These are phyloP conservation scores for Aspiorhynchus laticeps DNA, from an alignment of 2,113 vertebrate species.

Conservation along the genomic window DNA sequence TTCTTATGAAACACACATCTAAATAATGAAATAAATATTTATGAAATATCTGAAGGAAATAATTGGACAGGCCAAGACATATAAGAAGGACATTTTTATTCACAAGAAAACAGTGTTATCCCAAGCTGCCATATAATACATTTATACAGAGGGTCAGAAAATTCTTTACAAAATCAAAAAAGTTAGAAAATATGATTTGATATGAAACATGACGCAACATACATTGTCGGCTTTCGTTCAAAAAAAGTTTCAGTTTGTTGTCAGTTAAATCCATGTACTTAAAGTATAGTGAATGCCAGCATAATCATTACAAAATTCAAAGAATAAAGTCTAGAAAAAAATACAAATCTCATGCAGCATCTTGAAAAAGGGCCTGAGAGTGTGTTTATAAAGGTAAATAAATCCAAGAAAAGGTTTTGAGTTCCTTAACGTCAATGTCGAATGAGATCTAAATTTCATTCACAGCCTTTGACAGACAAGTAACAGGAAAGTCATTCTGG, in stretches of 20 bases:
- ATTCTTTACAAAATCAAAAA: constrained; percentile 86
- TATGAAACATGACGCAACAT: constrained; percentile 83
- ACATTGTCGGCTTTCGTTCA: constrained; percentile 77
- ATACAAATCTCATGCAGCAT: constrained; percentile 92
- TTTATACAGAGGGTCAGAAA: constrained; percentile 91
- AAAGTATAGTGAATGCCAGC: constrained; percentile 75
- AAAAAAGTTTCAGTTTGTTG: constrained; percentile 84
- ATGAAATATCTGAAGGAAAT: neutral
- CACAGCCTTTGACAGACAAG: constrained; percentile 32
- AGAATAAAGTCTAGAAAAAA: constrained; percentile 71
- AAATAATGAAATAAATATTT: neutral
- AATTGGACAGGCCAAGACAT: neutral
- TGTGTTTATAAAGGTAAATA: constrained; percentile 71
- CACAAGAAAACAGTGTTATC: constrained; percentile 88
- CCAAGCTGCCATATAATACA: constrained; percentile 86
- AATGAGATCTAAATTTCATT: constrained; percentile 33
- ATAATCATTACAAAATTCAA: constrained; percentile 76
- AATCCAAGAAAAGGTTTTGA: constrained; percentile 59
- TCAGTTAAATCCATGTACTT: constrained; percentile 73
- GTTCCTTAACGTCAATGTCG: constrained; percentile 1
- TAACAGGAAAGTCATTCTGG: constrained; percentile 45
- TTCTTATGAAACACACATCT: neutral
- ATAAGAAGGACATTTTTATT: constrained; percentile 93
- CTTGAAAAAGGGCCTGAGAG: constrained; percentile 82
- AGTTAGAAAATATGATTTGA: constrained; percentile 88